Conservation (phyloP, 1,140 invertebrate species). For the Drosophila cardini region DNA sequence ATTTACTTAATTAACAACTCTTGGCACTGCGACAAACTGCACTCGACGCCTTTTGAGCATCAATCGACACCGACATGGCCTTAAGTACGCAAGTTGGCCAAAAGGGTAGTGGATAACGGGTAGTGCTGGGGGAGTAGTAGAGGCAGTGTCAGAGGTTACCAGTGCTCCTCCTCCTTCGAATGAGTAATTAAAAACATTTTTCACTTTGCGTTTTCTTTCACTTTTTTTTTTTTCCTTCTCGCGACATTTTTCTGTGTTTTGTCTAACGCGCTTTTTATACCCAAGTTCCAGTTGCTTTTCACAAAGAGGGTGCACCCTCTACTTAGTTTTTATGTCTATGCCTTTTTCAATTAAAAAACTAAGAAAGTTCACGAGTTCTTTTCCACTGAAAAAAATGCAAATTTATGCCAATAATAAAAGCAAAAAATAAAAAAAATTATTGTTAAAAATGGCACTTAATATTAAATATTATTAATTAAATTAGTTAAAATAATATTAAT, state of each 20-base stretch:
- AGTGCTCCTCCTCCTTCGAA: conserved; percentile 51
- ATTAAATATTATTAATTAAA: no score
- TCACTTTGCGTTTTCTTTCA: conserved; percentile 59
- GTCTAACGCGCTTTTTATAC: conserved; percentile 49
- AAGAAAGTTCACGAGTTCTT: conserved; percentile 44
- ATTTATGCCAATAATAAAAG: no score
- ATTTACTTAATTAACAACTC: not conserved
- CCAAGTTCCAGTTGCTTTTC: conserved; percentile 58
- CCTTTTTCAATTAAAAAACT: conserved; percentile 68
- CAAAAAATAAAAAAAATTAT: no score
- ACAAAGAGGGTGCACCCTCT: conserved; percentile 34
- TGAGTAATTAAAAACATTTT: conserved; percentile 84
- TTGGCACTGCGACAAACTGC: conserved; percentile 46
- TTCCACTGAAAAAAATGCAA: not conserved
- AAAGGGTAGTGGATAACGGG: no score
- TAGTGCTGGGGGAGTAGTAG: no score
- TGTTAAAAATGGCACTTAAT: no score
- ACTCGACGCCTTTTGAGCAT: conserved; percentile 28
- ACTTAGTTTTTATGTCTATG: conserved; percentile 45
- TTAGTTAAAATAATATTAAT: no score
- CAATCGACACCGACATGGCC: not conserved
- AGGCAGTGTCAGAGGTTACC: not conserved
- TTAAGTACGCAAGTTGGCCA: not conserved
- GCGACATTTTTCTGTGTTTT: conserved; percentile 58
- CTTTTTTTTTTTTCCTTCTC: conserved; percentile 15